Conservation (phyloP, 2,797 vertebrate genomes). For the Masticophis lateralis region DNA sequence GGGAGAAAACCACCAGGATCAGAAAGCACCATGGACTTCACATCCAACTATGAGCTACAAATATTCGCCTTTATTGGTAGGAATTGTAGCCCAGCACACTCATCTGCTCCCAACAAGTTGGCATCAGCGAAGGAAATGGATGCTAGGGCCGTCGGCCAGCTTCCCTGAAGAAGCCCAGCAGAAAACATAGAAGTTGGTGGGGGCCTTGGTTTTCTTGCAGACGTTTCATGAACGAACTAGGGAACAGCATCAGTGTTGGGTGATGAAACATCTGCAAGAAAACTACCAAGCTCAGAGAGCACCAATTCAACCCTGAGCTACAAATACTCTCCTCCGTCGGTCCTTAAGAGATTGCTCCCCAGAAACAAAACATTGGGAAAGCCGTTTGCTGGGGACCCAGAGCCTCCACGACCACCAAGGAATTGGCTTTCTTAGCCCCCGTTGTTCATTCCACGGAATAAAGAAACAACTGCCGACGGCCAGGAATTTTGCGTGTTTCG, state of each 20-base stretch:
- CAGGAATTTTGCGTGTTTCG: not conserved
- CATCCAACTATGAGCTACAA: not conserved
- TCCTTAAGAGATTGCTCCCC: not conserved
- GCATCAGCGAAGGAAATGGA: not conserved
- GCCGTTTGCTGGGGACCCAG: fast-evolving
- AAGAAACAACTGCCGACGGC: not conserved
- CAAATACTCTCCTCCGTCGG: not conserved
- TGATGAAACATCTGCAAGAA: not conserved
- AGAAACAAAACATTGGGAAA: not conserved
- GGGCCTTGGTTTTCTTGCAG: too few relatives aligned
- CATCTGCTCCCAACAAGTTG: not conserved
- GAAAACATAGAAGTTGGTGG: not conserved
- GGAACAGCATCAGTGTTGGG: not conserved
- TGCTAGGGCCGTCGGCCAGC: not conserved
- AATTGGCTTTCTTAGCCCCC: not conserved
- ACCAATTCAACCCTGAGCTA: not conserved
- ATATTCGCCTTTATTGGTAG: not conserved
- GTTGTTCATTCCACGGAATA: not conserved
- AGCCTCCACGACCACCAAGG: not conserved
- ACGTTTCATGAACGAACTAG: not conserved
- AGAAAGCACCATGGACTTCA: too few relatives aligned
- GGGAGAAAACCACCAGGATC: not conserved
- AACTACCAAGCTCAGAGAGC: not conserved
- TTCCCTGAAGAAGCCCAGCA: not conserved
- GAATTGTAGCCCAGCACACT: not conserved